Evolutionary conservation across 2,888 invertebrate genomes (phyloP).

Genomic region (Acanthococcus lagerstroemiae): DNA sequence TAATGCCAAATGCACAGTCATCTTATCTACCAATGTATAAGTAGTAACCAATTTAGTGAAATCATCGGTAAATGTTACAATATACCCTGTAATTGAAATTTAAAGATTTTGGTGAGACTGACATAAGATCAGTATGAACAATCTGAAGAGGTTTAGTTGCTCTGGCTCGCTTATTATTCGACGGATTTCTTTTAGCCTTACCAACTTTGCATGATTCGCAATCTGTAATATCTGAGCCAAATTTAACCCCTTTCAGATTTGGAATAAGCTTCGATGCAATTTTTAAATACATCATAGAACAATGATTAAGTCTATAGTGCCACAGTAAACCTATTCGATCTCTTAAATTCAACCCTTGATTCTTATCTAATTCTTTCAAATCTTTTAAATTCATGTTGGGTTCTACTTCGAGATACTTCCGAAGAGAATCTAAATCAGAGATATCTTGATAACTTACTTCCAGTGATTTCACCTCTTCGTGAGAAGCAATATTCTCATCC

Average conservation of each 20-base stretch:
- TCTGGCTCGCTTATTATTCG: background rate
- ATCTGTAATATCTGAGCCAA: background rate
- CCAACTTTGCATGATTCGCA: background rate
- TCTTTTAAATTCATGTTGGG: background rate
- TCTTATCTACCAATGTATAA: background rate
- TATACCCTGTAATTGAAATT: background rate
- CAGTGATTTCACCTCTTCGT: too few relatives aligned
- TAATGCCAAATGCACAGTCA: background rate
- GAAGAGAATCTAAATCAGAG: background rate
- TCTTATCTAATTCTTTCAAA: background rate
- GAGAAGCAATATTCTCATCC: too few relatives aligned
- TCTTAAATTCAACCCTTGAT: background rate
- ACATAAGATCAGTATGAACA: background rate
- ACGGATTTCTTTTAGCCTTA: background rate
- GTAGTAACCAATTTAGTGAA: background rate
- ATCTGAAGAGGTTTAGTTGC: background rate
- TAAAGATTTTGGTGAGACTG: background rate
- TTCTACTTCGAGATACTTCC: background rate
- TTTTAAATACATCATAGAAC: background rate
- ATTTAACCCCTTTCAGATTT: too few relatives aligned
- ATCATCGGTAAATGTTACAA: background rate
- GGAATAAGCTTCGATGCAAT: background rate
- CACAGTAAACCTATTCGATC: background rate
- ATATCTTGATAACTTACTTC: too few relatives aligned
- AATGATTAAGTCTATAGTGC: background rate